Percentiles rank a stretch among this genome's conserved stretches.
Conservation (phyloP, 92 coral and sea anemone genomes). For the Epizoanthus illoricatus region DNA sequence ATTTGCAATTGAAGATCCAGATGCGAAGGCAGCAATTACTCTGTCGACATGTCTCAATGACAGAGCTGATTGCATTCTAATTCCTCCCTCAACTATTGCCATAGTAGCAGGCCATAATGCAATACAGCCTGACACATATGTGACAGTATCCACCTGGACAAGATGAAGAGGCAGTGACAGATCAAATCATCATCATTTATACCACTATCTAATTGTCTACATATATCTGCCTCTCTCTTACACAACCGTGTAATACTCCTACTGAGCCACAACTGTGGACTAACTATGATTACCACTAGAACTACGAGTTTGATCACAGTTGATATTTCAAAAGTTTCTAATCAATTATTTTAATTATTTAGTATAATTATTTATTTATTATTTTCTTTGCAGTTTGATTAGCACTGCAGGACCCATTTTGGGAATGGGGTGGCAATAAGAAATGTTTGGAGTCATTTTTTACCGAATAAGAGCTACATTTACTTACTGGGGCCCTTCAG, state of each 20-base stretch:
- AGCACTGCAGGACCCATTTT: no score
- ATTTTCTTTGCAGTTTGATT: no score
- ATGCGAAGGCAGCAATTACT: slow-evolving; percentile 63
- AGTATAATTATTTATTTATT: no score
- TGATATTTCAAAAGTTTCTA: no score
- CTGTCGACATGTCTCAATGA: slow-evolving; percentile 78
- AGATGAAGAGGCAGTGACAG: not conserved
- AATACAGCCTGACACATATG: slow-evolving; percentile 79
- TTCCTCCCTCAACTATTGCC: slow-evolving; percentile 72
- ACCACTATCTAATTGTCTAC: not conserved
- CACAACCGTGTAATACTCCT: not conserved
- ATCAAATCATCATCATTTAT: not conserved
- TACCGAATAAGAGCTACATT: no score
- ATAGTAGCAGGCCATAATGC: slow-evolving; percentile 82
- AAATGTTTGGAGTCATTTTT: no score
- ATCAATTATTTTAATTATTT: no score
- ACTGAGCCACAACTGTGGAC: no score
- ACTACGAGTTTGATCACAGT: no score
- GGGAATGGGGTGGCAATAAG: no score
- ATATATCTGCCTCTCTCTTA: not conserved
- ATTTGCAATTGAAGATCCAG: slow-evolving; percentile 58
- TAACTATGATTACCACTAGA: no score
- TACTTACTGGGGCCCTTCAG: no score
- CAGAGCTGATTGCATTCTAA: slow-evolving; percentile 62
- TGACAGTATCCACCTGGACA: slow-evolving; percentile 52